A percentile compares a stretch with the other conserved stretches of the same genome.
Conservation (phyloP, 2,888 invertebrate genomes). For the Alloplasta piceator region DNA sequence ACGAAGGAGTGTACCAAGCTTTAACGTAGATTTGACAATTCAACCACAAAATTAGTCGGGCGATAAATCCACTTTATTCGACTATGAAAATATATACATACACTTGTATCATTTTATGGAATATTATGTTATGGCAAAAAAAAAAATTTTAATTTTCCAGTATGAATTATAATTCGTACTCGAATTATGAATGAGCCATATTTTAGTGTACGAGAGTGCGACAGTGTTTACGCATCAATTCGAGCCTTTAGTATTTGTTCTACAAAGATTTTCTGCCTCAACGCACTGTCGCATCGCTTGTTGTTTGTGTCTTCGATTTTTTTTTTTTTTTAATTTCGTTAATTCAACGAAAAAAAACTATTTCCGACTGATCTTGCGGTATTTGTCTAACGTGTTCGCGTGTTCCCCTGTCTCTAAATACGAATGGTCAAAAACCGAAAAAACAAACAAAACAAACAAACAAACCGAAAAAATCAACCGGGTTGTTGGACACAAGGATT, state of each 20-base stretch:
- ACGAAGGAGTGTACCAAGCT: constrained; percentile 35
- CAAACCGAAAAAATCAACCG: constrained; percentile 77
- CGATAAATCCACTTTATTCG: constrained; percentile 5
- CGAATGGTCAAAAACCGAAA: constrained; percentile 52
- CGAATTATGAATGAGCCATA: too few species aligned
- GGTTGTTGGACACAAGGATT: constrained; percentile 85
- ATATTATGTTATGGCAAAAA: too few species aligned
- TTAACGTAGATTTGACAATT: constrained; percentile 59
- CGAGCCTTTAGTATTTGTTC: too few species aligned
- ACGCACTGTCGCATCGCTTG: too few species aligned
- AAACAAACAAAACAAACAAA: constrained; percentile 57
- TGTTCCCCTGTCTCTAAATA: constrained; percentile 80
- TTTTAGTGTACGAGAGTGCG: too few species aligned
- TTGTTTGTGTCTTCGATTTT: not conserved
- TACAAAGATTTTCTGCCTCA: too few species aligned
- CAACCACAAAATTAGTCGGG: constrained; percentile 68
- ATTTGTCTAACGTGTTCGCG: constrained; percentile 80
- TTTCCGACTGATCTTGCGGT: constrained; percentile 80
- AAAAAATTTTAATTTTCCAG: too few species aligned
- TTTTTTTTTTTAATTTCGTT: constrained; percentile 15
- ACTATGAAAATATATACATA: too few species aligned
- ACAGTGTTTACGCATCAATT: too few species aligned
- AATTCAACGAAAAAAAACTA: not conserved
- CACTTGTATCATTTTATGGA: too few species aligned
- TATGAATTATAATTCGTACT: too few species aligned